Conservation (phyloP, 2,113 vertebrate genomes). For the Arizona elegans region DNA sequence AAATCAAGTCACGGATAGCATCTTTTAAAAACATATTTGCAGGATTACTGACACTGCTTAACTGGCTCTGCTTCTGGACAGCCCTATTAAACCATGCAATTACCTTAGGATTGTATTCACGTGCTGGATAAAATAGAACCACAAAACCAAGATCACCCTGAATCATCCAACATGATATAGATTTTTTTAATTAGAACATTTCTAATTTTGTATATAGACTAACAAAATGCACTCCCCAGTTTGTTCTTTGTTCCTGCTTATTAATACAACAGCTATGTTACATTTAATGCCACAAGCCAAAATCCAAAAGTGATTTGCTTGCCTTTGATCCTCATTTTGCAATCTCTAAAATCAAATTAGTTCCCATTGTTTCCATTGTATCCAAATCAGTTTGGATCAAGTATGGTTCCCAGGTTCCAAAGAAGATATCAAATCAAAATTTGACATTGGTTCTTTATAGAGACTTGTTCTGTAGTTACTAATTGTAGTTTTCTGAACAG, state of each 20-base stretch:
- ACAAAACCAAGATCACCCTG: neutral
- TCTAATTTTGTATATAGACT: neutral
- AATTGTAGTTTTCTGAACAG: neutral
- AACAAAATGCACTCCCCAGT: neutral
- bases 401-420: neutral
- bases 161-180: neutral
- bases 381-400: neutral
- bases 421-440: neutral
- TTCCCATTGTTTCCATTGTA: neutral
- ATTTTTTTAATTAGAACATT: neutral
- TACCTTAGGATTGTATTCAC: neutral
- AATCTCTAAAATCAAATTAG: neutral
- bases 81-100: neutral
- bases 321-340: neutral
- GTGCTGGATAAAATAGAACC: neutral
- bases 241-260: neutral
- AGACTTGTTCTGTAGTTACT: neutral
- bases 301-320: neutral
- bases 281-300: neutral
- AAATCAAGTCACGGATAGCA: neutral
- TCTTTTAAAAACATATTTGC: neutral
- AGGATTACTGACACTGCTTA: neutral
- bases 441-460: neutral
- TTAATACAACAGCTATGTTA: neutral
- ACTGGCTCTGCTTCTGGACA: neutral